Evolutionary conservation across 92 coral and sea anemone species (phyloP), one percentile per base, ranked within the genome.

Genomic region (Paragorgia papillata): DNA sequence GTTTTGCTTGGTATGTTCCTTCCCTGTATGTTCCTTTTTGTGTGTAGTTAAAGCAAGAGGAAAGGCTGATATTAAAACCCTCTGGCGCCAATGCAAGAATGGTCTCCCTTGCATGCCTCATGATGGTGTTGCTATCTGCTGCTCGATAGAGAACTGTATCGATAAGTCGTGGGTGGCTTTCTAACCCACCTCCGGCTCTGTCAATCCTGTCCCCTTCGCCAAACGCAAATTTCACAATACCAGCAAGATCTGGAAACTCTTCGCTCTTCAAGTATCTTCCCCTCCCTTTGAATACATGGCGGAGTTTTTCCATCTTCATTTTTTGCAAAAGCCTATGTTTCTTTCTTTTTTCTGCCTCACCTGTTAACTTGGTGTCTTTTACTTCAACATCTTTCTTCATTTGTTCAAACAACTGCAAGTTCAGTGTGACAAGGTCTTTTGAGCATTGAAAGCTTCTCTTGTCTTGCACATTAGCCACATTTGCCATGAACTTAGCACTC

Each of bases 41-140:
- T 0, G 89, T 90, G 30, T 81, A 90, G 69, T 90, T 86, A 39
- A 75, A 90, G 29, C 82, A 83, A n/a, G n/a, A n/a, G n/a, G n/a
- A n/a, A n/a, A n/a, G n/a, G n/a, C n/a, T n/a, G n/a, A n/a, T n/a
- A n/a, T n/a, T n/a, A n/a, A n/a, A n/a, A n/a, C n/a, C n/a, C n/a
- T n/a, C n/a, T n/a, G n/a, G n/a, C n/a, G n/a, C n/a, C n/a, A n/a
- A n/a, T n/a, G n/a, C n/a, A n/a, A n/a, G n/a, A n/a, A n/a, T n/a
- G n/a, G n/a, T n/a, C n/a, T n/a, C n/a, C n/a, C n/a, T n/a, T n/a
- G n/a, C n/a, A n/a, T n/a, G n/a, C n/a, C n/a, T n/a, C n/a, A n/a
- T n/a, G n/a, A n/a, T n/a, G n/a, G n/a, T n/a, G n/a, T n/a, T n/a
- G n/a, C n/a, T n/a, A n/a, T n/a, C 53, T 26, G 60, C 83, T 75